A percentile compares a stretch with the other conserved stretches of the same genome.
Evolutionary conservation across 92 coral and sea anemone species (phyloP).

Genomic region (Epizoanthus ramosus): DNA sequence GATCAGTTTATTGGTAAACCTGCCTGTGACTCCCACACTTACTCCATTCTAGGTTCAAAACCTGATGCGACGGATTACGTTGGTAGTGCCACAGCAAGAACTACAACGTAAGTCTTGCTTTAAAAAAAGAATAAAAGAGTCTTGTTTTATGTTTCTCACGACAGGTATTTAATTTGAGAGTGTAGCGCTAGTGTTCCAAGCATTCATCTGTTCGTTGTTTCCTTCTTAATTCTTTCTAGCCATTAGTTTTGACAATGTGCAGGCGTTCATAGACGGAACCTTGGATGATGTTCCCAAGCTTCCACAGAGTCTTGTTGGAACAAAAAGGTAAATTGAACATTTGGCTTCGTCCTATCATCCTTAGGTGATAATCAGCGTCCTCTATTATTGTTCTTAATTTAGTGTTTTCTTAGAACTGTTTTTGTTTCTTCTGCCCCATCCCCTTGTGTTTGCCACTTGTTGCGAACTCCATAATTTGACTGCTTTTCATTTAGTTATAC

Average conservation of each 20-base stretch:
- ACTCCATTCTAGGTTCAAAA: constrained; percentile 79
- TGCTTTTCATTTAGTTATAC: too few species aligned
- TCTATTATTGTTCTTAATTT: background rate
- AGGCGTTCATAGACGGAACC: constrained; percentile 89
- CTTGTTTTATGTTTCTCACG: background rate
- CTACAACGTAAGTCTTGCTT: constrained; percentile 70
- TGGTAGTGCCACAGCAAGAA: constrained; percentile 88
- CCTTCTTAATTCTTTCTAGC: constrained; percentile 62
- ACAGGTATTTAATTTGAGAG: background rate
- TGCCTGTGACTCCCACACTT: background rate
- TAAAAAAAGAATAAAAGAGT: too few species aligned
- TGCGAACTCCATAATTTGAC: too few species aligned
- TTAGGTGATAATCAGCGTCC: background rate
- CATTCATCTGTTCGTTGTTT: background rate
- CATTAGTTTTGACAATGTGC: constrained; percentile 90
- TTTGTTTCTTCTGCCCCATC: background rate
- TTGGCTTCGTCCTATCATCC: background rate
- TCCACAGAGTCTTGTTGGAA: constrained; percentile 70
- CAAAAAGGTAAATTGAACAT: constrained; percentile 60
- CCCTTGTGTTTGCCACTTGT: background rate
- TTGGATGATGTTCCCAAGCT: constrained; percentile 86
- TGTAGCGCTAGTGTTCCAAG: background rate
- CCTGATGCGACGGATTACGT: constrained; percentile 87
- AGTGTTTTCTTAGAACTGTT: background rate
- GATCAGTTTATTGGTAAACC: too few species aligned